These are phyloP conservation scores for Ctenomys sociabilis DNA, from an alignment of 2,113 vertebrate genomes.

Conservation along the genomic window DNA sequence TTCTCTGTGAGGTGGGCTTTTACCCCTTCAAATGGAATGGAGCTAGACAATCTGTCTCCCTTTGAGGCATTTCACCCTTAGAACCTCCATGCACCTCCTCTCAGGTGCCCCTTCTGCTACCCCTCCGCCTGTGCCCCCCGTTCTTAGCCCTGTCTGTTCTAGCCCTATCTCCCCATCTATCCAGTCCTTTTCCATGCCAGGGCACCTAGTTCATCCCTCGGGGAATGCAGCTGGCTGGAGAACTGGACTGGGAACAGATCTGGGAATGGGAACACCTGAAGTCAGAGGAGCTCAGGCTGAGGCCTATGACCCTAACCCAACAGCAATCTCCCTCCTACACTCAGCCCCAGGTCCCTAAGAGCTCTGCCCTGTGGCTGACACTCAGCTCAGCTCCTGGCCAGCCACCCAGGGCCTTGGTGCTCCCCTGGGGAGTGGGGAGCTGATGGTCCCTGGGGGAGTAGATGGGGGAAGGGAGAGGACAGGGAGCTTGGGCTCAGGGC, in stretches of 20 bases:
- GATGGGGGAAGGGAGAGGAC: conserved; percentile 26
- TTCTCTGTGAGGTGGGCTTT: background rate
- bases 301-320: background rate
- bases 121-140: background rate
- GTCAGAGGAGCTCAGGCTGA: background rate
- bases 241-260: conserved; percentile 19
- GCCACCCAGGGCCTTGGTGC: background rate
- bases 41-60: background rate
- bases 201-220: background rate
- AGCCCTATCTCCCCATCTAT: background rate
- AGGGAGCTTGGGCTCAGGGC: conserved; percentile 65
- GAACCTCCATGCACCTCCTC: background rate
- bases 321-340: too few relatives aligned
- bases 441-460: conserved; percentile 61
- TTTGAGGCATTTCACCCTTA: conserved; percentile 36
- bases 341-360: background rate
- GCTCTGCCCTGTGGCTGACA: background rate
- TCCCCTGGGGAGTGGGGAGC: background rate
- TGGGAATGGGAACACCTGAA: conserved; percentile 7
- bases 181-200: background rate
- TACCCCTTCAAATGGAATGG: background rate
- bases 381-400: background rate
- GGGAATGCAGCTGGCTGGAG: background rate
- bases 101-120: background rate
- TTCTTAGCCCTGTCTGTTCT: background rate